These are phyloP conservation scores for Montipora capricornis DNA, from an alignment of 64 coral and sea anemone genomes.

Conservation along the genomic window DNA sequence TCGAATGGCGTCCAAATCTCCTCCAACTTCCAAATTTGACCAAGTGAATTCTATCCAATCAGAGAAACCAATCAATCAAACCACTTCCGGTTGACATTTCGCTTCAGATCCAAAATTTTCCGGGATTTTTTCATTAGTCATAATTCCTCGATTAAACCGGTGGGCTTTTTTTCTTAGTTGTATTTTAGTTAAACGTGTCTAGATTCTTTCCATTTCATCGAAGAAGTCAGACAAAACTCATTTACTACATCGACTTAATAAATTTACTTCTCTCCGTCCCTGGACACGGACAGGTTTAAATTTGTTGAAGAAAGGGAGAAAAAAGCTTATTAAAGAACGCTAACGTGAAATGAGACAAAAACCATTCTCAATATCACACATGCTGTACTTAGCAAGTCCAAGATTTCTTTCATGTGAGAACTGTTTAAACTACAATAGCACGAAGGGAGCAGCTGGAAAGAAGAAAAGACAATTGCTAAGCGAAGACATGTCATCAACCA, in stretches of 20 bases:
- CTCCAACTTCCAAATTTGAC: background rate
- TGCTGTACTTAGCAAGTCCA: slow-evolving; percentile 37
- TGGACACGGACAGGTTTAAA: background rate
- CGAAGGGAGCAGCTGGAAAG: slow-evolving; percentile 28
- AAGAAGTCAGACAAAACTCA: background rate
- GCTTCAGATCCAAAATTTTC: too few species aligned
- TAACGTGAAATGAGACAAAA: background rate
- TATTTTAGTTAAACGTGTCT: too few species aligned
- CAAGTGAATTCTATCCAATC: background rate
- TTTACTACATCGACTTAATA: background rate
- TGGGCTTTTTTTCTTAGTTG: too few species aligned
- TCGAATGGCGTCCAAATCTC: background rate
- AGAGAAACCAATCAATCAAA: background rate
- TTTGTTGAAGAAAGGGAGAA: background rate
- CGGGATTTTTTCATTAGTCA: too few species aligned
- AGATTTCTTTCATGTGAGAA: slow-evolving; percentile 34
- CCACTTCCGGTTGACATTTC: slow-evolving; percentile 9
- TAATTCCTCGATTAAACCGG: too few species aligned
- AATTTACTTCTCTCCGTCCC: background rate
- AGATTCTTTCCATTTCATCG: background rate
- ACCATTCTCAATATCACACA: slow-evolving; percentile 24
- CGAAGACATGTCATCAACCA: slow-evolving; percentile 1
- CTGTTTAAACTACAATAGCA: slow-evolving; percentile 48
- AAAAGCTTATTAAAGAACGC: too few species aligned
- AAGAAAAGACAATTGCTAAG: slow-evolving; percentile 11